Base-by-base conservation (phyloP, 2,797 vertebrate species). In the Sebastolobus altivelis region DNA sequence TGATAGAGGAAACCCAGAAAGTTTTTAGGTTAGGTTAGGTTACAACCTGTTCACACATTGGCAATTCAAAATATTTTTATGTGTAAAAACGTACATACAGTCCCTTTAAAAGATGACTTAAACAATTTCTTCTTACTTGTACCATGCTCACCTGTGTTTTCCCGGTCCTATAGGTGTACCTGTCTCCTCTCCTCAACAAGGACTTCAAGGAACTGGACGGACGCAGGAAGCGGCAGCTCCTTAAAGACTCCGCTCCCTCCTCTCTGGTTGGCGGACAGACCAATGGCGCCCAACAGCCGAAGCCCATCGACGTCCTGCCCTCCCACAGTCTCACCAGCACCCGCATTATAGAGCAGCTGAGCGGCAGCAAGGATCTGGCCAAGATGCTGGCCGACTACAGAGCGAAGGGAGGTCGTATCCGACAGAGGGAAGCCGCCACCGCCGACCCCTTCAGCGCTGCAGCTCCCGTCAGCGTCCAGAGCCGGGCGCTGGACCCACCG, bases 351-450 rank as follows among this genome's bases (percentile, higher is more conserved):
- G 96, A 98, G 71, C 97, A 97, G 67, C 89, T 99, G 35, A 93
- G 85, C 76, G 89, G 91, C 72, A 97, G 97, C 92, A 96, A 95
- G 82, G 95, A 95, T 40, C 93, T 99, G 86, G 96, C 98, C 49
- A 95, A 95, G 81, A 97, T 99, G 96, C 87, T 99, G 85, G 98
- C 99, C 0, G 99, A 99, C 91, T 99, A 97, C 91, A 93, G 99
- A 62, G 99, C 99, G 5, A 95, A 96, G 75, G 99, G 99, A 38
- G 98, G 99, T 4, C 97, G 98, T 46, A 97, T 99, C 91, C 95
- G 94, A 4, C 97, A 97, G 72, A 96, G 94, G 77, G 95, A 95
- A 3, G 29, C 75, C 20, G 7, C 59, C 1, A 25, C 75, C 20
- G 6, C 59, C 1, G 97, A 98, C 88, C 97, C 96, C 4, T 99